Evolutionary conservation across 2,888 invertebrate genomes (phyloP).

Genomic region (Chymomyza fuscimana): DNA sequence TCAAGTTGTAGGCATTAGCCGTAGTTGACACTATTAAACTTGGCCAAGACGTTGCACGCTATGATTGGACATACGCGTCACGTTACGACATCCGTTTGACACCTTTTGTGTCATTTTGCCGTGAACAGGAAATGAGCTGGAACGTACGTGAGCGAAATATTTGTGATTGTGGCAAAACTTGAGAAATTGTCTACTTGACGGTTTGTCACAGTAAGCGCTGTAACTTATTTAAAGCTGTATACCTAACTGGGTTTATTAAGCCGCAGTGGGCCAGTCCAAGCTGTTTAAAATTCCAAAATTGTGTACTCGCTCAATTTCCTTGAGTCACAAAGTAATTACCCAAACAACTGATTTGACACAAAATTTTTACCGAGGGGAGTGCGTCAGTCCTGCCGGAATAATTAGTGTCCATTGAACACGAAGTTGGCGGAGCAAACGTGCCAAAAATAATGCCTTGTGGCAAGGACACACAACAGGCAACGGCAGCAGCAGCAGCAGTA

Average conservation of each 20-base stretch:
- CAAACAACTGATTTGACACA: slow-evolving; percentile 59
- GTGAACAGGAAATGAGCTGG: slow-evolving; percentile 69
- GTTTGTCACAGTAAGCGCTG: background rate
- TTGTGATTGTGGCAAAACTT: slow-evolving; percentile 16
- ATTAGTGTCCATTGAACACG: slow-evolving; percentile 66
- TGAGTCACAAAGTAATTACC: slow-evolving; percentile 74
- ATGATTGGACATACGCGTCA: slow-evolving; percentile 64
- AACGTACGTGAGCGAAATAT: slow-evolving; percentile 63
- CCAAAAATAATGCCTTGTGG: slow-evolving; percentile 59
- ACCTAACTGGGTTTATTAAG: slow-evolving; percentile 35
- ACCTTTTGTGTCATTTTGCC: slow-evolving; percentile 59
- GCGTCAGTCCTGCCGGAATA: slow-evolving; percentile 58
- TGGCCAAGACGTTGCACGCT: background rate
- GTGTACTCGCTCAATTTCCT: slow-evolving; percentile 77
- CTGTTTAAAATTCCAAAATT: slow-evolving; percentile 68
- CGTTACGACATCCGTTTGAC: slow-evolving; percentile 72
- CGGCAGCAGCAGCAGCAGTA: slow-evolving; percentile 12
- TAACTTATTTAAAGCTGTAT: slow-evolving; percentile 6
- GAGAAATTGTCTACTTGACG: slow-evolving; percentile 29
- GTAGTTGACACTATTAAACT: background rate
- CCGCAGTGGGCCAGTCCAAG: slow-evolving; percentile 14
- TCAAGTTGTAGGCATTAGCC: slow-evolving; percentile 25
- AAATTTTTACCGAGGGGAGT: slow-evolving; percentile 32
- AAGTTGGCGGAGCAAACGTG: slow-evolving; percentile 44
- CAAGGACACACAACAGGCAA: slow-evolving; percentile 62